A percentile compares a stretch with the other conserved stretches of the same genome.
These are phyloP conservation scores for Syngnathus acus DNA, from an alignment of 2,797 vertebrate genomes.

Conservation along the genomic window DNA sequence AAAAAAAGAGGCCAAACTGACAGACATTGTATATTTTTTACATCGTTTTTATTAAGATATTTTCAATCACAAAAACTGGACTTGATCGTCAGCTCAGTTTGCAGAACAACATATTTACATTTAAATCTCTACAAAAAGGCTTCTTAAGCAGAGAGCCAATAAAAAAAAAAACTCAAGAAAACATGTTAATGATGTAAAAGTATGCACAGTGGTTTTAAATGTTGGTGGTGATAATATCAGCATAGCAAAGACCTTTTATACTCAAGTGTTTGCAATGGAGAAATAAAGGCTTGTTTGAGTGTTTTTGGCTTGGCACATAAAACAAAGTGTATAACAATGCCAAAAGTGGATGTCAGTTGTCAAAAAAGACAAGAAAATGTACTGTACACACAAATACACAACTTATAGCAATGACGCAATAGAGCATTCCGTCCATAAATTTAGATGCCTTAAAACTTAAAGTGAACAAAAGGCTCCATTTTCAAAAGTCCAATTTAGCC, in stretches of 20 bases:
- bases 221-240: slow-evolving; percentile 42
- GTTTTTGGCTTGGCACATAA: slow-evolving; percentile 38
- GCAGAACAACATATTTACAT: slow-evolving; percentile 44
- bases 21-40: too few species aligned
- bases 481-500: slow-evolving; percentile 21
- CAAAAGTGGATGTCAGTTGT: slow-evolving; percentile 15
- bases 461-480: slow-evolving; percentile 34
- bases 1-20: too few species aligned
- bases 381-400: slow-evolving; percentile 20
- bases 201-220: slow-evolving; percentile 67
- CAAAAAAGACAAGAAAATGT: slow-evolving; percentile 28
- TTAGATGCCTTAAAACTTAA: slow-evolving; percentile 29
- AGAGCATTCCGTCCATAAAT: slow-evolving; percentile 21
- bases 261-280: neutral
- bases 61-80: slow-evolving; percentile 54
- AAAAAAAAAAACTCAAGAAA: slow-evolving; percentile 27
- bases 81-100: slow-evolving; percentile 48
- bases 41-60: slow-evolving; percentile 46
- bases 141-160: slow-evolving; percentile 46
- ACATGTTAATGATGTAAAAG: slow-evolving; percentile 46
- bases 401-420: slow-evolving; percentile 24
- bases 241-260: slow-evolving; percentile 29
- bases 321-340: neutral
- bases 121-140: slow-evolving; percentile 51
- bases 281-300: slow-evolving; percentile 5